Conservation (phyloP, 2,888 invertebrate genomes). For the Miltochrista miniata region DNA sequence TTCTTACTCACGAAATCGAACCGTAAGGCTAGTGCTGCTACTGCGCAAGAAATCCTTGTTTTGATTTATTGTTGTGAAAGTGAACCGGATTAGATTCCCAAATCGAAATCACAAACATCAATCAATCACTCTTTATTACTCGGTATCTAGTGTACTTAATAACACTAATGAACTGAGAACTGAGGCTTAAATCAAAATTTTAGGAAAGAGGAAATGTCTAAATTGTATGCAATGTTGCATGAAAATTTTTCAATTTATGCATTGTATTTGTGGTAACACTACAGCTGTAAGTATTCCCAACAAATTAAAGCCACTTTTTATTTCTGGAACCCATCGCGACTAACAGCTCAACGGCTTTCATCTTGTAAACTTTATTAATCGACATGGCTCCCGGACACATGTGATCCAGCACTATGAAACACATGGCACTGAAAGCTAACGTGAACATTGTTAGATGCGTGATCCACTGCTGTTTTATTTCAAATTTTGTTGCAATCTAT, state of each 20-base stretch:
- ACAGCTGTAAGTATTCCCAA: slow-evolving; percentile 66
- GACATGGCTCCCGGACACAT: slow-evolving; percentile 74
- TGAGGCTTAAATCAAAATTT: too few relatives aligned
- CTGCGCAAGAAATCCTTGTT: too few relatives aligned
- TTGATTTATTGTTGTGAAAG: too few relatives aligned
- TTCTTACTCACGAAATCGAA: too few relatives aligned
- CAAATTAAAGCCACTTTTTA: slow-evolving; percentile 76
- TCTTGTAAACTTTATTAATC: slow-evolving; percentile 83
- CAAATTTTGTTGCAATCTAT: neutral
- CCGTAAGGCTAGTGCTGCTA: too few relatives aligned
- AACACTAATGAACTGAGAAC: too few relatives aligned
- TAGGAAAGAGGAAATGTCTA: too few relatives aligned
- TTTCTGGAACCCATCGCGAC: slow-evolving; percentile 77
- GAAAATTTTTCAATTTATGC: slow-evolving; percentile 9
- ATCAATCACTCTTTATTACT: too few relatives aligned
- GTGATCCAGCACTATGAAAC: slow-evolving; percentile 45
- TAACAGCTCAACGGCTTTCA: slow-evolving; percentile 77
- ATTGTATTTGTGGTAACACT: slow-evolving; percentile 32
- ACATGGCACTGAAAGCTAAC: slow-evolving; percentile 12
- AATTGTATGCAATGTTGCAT: too few relatives aligned
- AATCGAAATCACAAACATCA: too few relatives aligned
- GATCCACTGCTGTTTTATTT: slow-evolving; percentile 37
- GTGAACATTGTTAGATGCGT: slow-evolving; percentile 19
- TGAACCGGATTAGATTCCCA: too few relatives aligned
- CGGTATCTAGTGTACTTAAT: too few relatives aligned